These are phyloP conservation scores for Dynastes maya DNA, from an alignment of 2,888 invertebrate genomes.

Conservation along the genomic window DNA sequence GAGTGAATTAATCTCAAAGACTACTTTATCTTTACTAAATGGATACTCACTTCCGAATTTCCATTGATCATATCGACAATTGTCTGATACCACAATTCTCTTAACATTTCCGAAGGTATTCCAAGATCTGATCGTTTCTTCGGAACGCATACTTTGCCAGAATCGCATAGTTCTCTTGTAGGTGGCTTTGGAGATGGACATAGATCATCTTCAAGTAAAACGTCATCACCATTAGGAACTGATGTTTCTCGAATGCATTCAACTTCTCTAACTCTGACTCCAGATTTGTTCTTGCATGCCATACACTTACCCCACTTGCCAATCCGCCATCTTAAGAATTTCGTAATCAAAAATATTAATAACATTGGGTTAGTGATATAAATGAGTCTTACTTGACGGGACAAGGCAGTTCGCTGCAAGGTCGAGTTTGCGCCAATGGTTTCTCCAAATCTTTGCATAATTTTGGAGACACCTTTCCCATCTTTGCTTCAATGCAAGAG, in stretches of 20 bases:
- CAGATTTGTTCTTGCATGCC: constrained; percentile 72
- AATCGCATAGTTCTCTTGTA: constrained; percentile 67
- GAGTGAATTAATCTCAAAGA: not conserved
- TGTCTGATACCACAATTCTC: constrained; percentile 65
- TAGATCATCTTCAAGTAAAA: constrained; percentile 66
- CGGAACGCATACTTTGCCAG: constrained; percentile 64
- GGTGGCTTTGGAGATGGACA: constrained; percentile 64
- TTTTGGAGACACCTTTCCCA: constrained; percentile 75
- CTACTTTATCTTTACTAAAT: not conserved
- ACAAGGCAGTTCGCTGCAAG: constrained; percentile 72
- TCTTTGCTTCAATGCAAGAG: constrained; percentile 76
- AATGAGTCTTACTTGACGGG: constrained; percentile 68
- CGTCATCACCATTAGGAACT: constrained; percentile 69
- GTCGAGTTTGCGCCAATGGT: constrained; percentile 67
- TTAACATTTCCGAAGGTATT: constrained; percentile 62
- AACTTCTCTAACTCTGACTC: constrained; percentile 69
- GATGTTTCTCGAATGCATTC: constrained; percentile 71
- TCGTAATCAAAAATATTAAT: not conserved
- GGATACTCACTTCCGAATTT: constrained; percentile 46
- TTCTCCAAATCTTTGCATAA: constrained; percentile 70
- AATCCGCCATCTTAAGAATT: constrained; percentile 73
- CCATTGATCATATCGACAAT: constrained; percentile 51
- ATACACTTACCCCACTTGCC: constrained; percentile 79
- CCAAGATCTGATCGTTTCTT: constrained; percentile 58
- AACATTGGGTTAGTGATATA: not conserved